Evolutionary conservation across 2,888 invertebrate genomes (phyloP), one percentile per base, ranked within the genome.

Genomic region (Lepidochrysops patricia): DNA sequence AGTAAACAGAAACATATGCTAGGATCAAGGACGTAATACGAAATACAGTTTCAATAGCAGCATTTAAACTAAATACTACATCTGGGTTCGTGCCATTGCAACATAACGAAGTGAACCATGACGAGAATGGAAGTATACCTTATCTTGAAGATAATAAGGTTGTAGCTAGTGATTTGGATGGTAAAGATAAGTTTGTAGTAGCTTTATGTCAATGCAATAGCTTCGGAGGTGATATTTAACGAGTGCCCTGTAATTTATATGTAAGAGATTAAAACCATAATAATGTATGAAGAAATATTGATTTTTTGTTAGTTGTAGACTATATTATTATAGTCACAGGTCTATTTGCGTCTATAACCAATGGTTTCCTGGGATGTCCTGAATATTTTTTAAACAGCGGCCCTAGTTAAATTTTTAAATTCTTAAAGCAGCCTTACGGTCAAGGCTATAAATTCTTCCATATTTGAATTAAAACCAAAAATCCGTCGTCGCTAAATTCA

Each of bases 201-300:
- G 76, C 78, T 80, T 79, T 80, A 74, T 82, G 82, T 80, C 80
- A 81, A 73, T 80, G 81, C 80, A 80, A 82, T 79, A 75, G 77
- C 78, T 76, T 79, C 74, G 72, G 72, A 79, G 79, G 80, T 84
- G 81, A 84, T 84, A 85, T 84, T 86, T 85, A 84, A 84, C 81
- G 80, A 78, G 78, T 75, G 72, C 69, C 69, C 72, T 69, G 74
- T 83, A 80, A 84, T 84, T 82, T 82, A 84, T 80, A 79, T 79
- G 76, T 77, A 75, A 9, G 9, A 29, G 79, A 82, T 84, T 82
- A 82, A 79, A 83, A 79, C 78, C 76, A 80, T 79, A 76, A 75
- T 75, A 73, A 78, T 76, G 61, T 67, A 70, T 82, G 78, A 75
- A 75, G 79, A 79, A 82, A 81, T 75, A 70, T 68, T 64, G 66